These are phyloP conservation scores for Phaethornis superciliosus DNA, from an alignment of 2,113 vertebrate species.

Conservation along the genomic window DNA sequence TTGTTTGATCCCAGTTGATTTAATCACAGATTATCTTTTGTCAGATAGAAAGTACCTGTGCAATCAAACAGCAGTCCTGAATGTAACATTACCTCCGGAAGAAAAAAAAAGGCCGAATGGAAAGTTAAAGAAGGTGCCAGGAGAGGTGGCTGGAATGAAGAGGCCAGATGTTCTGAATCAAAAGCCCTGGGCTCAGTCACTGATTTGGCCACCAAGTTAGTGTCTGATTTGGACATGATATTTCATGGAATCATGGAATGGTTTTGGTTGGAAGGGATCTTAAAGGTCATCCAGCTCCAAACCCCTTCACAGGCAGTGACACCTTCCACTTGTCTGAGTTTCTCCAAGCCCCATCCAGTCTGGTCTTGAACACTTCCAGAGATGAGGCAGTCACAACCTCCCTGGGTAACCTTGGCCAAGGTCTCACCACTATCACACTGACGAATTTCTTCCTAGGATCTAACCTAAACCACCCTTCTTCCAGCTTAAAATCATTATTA, in stretches of 20 bases:
- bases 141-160: not conserved
- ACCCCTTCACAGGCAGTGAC: too few species aligned
- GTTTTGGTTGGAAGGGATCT: too few species aligned
- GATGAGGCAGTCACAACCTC: too few species aligned
- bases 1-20: slow-evolving; percentile 31
- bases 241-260: not conserved
- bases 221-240: not conserved
- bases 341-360: too few species aligned
- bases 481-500: too few species aligned
- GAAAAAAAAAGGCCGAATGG: not conserved
- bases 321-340: too few species aligned
- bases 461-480: too few species aligned
- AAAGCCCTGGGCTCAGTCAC: not conserved
- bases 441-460: too few species aligned
- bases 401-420: too few species aligned
- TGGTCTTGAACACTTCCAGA: too few species aligned
- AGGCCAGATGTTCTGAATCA: not conserved
- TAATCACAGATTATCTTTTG: slow-evolving; percentile 8
- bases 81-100: not conserved
- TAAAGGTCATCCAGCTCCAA: too few species aligned
- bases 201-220: not conserved
- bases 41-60: not conserved
- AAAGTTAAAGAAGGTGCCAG: not conserved
- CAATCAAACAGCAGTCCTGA: not conserved
- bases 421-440: too few species aligned